Conservation (phyloP, 2,113 vertebrate genomes). For the Sylvietta virens region DNA sequence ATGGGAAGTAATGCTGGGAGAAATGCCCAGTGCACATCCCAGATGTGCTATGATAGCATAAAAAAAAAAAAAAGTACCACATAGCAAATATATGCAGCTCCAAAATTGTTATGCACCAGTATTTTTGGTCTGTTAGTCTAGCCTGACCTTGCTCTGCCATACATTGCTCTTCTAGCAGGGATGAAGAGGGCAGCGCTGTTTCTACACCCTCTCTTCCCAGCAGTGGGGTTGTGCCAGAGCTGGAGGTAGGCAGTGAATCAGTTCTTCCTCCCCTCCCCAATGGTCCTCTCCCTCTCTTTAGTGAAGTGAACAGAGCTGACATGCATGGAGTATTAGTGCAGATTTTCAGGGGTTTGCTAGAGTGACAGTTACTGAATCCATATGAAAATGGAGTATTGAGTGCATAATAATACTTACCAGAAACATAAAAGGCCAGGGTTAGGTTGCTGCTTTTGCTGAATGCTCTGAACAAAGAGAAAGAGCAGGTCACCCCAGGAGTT, state of each 20-base stretch:
- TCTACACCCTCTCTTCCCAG: background rate
- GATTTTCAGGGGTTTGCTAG: background rate
- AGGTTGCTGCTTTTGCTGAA: background rate
- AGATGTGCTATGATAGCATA: background rate
- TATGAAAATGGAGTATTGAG: background rate
- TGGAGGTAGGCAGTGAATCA: background rate
- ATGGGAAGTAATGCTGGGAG: background rate
- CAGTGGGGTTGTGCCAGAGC: background rate
- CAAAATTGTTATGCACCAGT: background rate
- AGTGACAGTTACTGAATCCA: background rate
- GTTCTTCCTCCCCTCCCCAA: background rate
- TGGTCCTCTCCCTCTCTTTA: background rate
- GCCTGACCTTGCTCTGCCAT: background rate
- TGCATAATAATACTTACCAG: background rate
- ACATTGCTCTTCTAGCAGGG: background rate
- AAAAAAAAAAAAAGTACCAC: background rate
- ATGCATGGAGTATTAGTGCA: background rate
- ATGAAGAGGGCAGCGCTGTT: background rate
- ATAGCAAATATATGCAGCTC: background rate
- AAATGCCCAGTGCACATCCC: background rate
- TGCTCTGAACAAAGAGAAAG: background rate
- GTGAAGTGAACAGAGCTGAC: background rate
- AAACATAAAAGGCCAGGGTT: background rate
- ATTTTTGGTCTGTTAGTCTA: background rate
- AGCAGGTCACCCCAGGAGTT: background rate